Evolutionary conservation across 92 coral and sea anemone genomes (phyloP).

Genomic region (Bergia puertoricense): DNA sequence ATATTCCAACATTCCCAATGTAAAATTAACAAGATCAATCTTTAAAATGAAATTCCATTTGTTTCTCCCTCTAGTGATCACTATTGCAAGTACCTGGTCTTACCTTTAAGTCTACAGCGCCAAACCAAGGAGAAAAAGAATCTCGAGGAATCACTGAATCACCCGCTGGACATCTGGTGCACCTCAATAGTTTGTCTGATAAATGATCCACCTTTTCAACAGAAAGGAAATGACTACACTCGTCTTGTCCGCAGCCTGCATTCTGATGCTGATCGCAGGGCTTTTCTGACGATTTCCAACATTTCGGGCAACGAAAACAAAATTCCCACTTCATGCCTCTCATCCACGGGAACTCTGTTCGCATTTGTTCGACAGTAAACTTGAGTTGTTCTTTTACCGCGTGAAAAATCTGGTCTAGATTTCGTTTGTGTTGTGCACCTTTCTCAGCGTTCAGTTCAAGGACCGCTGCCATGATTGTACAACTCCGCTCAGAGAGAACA

Average conservation of each 20-base stretch:
- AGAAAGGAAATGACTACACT: constrained; percentile 4
- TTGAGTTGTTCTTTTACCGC: constrained; percentile 32
- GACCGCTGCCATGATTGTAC: background rate
- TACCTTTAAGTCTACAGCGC: background rate
- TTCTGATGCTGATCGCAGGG: constrained; percentile 5
- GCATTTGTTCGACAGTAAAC: constrained; percentile 46
- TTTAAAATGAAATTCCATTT: no score
- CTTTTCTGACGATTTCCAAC: constrained; percentile 23
- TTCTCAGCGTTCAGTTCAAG: background rate
- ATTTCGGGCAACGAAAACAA: constrained; percentile 46
- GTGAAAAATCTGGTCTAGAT: background rate
- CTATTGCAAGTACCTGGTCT: background rate
- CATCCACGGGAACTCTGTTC: constrained; percentile 55
- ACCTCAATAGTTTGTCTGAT: background rate
- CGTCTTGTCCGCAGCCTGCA: background rate
- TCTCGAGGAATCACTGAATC: background rate
- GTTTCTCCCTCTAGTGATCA: no score
- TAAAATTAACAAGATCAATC: no score
- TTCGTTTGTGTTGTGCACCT: background rate
- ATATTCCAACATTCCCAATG: no score
- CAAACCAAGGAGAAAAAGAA: background rate
- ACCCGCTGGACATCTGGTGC: background rate
- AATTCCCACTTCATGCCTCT: constrained; percentile 40
- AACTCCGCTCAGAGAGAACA: constrained; percentile 2
- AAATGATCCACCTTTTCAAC: background rate